Percentiles rank a stretch among this genome's conserved stretches.
Evolutionary conservation across 1,140 invertebrate species (phyloP).

Genomic region (Drosophila parvula): DNA sequence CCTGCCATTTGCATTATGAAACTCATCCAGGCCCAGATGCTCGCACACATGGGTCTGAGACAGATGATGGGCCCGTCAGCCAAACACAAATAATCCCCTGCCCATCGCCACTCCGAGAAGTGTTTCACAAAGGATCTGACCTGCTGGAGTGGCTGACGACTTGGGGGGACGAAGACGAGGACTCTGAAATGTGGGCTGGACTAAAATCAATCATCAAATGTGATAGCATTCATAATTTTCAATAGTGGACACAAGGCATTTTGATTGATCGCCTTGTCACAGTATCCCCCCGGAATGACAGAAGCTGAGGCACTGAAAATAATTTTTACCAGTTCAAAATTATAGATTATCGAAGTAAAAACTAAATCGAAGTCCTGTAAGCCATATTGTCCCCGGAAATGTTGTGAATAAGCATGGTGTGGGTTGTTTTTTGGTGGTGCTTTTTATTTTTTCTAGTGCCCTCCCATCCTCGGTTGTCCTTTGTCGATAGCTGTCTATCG

Average conservation of each 20-base stretch:
- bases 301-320: constrained; percentile 4
- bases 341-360: background rate
- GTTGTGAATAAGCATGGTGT: background rate
- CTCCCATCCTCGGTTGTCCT: background rate
- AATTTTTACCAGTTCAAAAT: background rate
- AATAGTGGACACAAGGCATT: constrained; percentile 73
- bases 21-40: constrained; percentile 14
- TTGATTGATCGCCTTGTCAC: constrained; percentile 70
- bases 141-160: background rate
- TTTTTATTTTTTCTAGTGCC: constrained; percentile 2
- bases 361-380: too few species aligned
- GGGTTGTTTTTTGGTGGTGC: too few species aligned
- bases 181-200: constrained; percentile 44
- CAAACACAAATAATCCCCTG: constrained; percentile 27
- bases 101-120: background rate
- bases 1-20: constrained; percentile 67
- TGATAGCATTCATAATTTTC: constrained; percentile 79
- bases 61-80: constrained; percentile 63
- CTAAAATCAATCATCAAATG: constrained; percentile 78
- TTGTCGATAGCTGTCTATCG: constrained; percentile 30
- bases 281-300: constrained; percentile 14
- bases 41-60: constrained; percentile 33
- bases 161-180: background rate
- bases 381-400: too few species aligned
- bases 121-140: constrained; percentile 43